Base-by-base conservation (phyloP, 2,888 invertebrate genomes). In the Dryocosmus kuriphilus region DNA sequence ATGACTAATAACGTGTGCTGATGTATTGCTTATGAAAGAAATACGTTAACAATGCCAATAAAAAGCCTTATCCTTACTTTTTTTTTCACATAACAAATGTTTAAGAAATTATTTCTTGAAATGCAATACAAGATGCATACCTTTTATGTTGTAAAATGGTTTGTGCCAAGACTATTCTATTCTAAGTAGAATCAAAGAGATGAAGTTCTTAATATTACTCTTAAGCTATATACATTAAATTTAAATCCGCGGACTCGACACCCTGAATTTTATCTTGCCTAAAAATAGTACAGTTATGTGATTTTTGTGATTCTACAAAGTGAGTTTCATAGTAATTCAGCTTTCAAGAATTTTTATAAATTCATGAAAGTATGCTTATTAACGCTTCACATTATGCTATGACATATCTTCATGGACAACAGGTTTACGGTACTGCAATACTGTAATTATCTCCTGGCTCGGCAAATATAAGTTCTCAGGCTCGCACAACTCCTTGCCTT, bases 341-440 rank as follows among this genome's bases (percentile, higher is more conserved):
- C 57, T 57, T 57, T 57, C 46, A n/a, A 19, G 16, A 51, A 51
- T 46, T 71, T 51, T 71, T 51, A 11, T 46, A 71, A 51, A 71
- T 71, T 71, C 67, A 46, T 46, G 24, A 38, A 11, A 57, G 41
- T 67, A 41, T 46, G 19, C 30, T 71, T 71, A 71, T 71, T 67
- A 30, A 71, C 27, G 67, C 46, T 38, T 67, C 67, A 41, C 41
- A 11, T 27, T 67, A 41, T 27, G n/a, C 67, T 41, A 51, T 30
- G 67, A 71, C 51, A 71, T 71, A 71, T 71, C 67, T 71, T 71
- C 67, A 71, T 27, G 67, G 67, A 71, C 67, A 71, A 71, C 67
- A 71, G 67, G 67, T 71, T 71, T 46, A 71, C 46, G 30, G 27
- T 71, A 30, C 27, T 71, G 67, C 46, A 71, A 71, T 71, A 27